These are phyloP conservation scores for Poecilobothrus nobilitatus DNA, from an alignment of 2,888 invertebrate species.

Conservation along the genomic window DNA sequence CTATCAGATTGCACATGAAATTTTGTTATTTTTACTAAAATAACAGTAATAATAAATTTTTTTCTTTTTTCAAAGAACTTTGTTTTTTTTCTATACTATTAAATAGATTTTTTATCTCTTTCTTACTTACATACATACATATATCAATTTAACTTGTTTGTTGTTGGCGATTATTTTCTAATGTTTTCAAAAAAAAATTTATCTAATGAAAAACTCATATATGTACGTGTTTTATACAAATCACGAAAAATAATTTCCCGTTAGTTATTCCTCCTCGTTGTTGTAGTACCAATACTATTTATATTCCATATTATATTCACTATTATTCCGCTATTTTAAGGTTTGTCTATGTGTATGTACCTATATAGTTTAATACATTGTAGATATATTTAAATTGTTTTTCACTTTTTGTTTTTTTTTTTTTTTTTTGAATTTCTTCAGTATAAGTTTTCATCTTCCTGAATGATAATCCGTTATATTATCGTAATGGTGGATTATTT, in stretches of 20 bases:
- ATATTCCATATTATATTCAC: too few relatives aligned
- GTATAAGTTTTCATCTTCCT: background rate
- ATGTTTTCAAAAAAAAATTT: constrained; percentile 10
- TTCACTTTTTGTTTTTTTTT: too few relatives aligned
- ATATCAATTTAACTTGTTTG: background rate
- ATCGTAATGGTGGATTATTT: background rate
- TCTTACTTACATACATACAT: too few relatives aligned
- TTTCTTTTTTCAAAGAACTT: background rate
- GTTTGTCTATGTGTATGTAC: background rate
- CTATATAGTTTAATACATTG: background rate
- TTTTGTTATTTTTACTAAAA: background rate
- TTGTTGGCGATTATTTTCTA: too few relatives aligned
- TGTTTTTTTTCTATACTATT: background rate
- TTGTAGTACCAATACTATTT: background rate
- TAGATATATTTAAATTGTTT: background rate
- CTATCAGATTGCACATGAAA: constrained; percentile 2
- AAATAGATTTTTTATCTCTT: background rate
- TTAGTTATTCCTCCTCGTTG: background rate
- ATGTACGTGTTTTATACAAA: constrained; percentile 17
- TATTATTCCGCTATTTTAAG: too few relatives aligned
- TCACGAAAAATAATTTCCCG: constrained; percentile 19
- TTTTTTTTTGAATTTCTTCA: background rate
- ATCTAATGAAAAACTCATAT: constrained; percentile 17
- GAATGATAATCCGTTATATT: background rate
- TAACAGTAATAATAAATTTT: background rate